Conservation (phyloP, 2,797 vertebrate genomes). For the Sparidentex hasta region DNA sequence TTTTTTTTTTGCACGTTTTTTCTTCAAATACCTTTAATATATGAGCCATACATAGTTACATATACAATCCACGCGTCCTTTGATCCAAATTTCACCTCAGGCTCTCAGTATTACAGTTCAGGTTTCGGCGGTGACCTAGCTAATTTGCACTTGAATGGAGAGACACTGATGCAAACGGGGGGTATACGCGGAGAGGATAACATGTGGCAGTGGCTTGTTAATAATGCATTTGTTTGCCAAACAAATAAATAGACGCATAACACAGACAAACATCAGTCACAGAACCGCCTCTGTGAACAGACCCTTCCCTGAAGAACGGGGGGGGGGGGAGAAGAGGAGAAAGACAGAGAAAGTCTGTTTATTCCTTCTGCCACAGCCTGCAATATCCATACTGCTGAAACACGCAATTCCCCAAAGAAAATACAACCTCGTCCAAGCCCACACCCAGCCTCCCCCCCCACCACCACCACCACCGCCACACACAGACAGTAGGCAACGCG, state of each 20-base stretch:
- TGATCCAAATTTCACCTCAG: constrained; percentile 44
- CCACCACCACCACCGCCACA: constrained; percentile 22
- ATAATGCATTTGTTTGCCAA: constrained; percentile 84
- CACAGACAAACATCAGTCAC: constrained; percentile 84
- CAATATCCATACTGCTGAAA: constrained; percentile 84
- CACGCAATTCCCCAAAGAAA: constrained; percentile 82
- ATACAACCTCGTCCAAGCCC: constrained; percentile 69
- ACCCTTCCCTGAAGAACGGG: constrained; percentile 75
- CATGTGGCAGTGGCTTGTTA: constrained; percentile 77
- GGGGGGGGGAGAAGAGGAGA: not conserved
- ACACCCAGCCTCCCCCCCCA: not conserved
- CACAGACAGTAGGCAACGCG: constrained; percentile 58
- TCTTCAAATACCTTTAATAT: constrained; percentile 28
- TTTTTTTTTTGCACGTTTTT: not conserved
- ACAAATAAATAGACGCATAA: constrained; percentile 81
- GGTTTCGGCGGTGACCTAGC: constrained; percentile 49
- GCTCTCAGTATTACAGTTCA: constrained; percentile 21
- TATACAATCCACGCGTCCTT: constrained; percentile 10
- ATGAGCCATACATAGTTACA: constrained; percentile 3
- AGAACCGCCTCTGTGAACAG: constrained; percentile 75
- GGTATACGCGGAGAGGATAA: constrained; percentile 65
- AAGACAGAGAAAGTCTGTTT: constrained; percentile 79
- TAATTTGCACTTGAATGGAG: constrained; percentile 75
- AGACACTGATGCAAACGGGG: constrained; percentile 62
- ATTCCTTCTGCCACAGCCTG: constrained; percentile 81